A percentile compares a stretch with the other conserved stretches of the same genome.
phyloP scores from a whole-genome alignment of 2,113 vertebrate species.

The Cynopterus brachyotis region DNA sequence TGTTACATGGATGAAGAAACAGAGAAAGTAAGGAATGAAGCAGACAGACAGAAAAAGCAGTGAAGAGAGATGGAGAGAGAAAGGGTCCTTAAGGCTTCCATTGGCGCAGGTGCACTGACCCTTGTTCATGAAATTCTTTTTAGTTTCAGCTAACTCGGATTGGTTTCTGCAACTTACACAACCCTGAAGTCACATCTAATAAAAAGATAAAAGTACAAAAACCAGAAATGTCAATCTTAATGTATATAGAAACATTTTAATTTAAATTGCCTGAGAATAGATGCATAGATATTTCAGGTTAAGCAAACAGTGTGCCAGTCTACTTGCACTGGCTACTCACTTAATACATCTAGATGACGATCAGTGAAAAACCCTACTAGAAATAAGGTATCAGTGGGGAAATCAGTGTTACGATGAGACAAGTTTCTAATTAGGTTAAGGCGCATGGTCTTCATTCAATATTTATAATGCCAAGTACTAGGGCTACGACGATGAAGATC shows the following conservation, averaged over 20 bases:
- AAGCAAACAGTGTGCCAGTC: neutral
- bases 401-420: neutral
- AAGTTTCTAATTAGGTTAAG: neutral
- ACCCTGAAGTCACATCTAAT: neutral
- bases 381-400: neutral
- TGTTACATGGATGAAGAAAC: neutral
- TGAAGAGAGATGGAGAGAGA: neutral
- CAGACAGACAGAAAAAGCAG: neutral
- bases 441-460: neutral
- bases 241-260: slow-evolving; percentile 1
- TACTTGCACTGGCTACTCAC: neutral
- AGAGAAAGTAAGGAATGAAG: neutral
- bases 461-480: neutral
- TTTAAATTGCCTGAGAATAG: neutral
- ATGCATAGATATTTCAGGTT: neutral
- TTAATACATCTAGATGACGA: neutral
- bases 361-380: neutral
- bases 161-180: neutral
- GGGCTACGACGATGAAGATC: neutral
- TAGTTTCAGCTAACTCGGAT: neutral
- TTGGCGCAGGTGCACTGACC: neutral
- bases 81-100: neutral
- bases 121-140: neutral
- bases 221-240: neutral
- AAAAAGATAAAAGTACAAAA: neutral